These are phyloP conservation scores for Patiria miniata DNA, from an alignment of 35 echinoderm and acorn worm species.

Conservation along the genomic window DNA sequence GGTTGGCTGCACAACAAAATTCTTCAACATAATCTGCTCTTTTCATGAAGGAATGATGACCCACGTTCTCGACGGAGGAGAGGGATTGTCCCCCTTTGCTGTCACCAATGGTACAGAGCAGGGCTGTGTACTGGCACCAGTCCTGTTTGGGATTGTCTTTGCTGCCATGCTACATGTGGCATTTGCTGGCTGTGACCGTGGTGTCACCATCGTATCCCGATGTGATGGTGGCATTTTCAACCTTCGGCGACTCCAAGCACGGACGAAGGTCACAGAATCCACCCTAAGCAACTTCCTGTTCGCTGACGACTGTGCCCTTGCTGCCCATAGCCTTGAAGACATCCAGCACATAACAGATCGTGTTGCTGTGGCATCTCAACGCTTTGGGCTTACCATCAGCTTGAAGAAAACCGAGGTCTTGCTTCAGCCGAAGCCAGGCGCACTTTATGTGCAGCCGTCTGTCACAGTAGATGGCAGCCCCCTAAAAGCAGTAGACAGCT, in stretches of 20 bases:
- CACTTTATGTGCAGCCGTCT: too few relatives aligned
- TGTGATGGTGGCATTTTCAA: not conserved
- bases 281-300: slow-evolving; percentile 14
- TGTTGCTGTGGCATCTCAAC: slow-evolving; percentile 9
- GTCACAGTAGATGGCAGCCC: not conserved
- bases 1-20: slow-evolving; percentile 29
- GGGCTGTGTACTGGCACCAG: too few relatives aligned
- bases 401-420: slow-evolving; percentile 37
- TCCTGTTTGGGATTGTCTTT: slow-evolving; percentile 18
- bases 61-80: slow-evolving; percentile 20
- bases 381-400: slow-evolving; percentile 50
- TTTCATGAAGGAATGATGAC: slow-evolving; percentile 38
- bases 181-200: not conserved
- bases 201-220: not conserved
- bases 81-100: slow-evolving; percentile 21
- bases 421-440: not conserved
- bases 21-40: not conserved
- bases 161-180: slow-evolving; percentile 5
- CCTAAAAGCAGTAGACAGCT: not conserved
- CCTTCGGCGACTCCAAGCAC: slow-evolving; percentile 24
- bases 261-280: not conserved
- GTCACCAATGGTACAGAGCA: slow-evolving; percentile 30
- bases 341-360: slow-evolving; percentile 14
- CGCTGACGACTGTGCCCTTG: too few relatives aligned
- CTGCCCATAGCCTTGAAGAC: not conserved